Conservation (phyloP, 2,113 vertebrate genomes). For the Rhinogobius similis region DNA sequence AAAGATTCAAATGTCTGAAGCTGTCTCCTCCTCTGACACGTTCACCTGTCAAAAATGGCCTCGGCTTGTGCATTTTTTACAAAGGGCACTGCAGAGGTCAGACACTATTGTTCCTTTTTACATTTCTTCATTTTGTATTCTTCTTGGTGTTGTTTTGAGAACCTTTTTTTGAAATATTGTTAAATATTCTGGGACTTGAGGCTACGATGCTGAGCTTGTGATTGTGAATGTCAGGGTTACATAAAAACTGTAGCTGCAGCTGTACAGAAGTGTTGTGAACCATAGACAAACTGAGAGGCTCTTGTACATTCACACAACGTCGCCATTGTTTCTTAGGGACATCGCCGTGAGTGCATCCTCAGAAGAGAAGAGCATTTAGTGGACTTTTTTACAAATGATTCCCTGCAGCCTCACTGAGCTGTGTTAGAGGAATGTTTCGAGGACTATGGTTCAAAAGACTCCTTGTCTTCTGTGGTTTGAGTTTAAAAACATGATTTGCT, state of each 20-base stretch:
- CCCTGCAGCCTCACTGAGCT: background rate
- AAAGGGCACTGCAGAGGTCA: constrained; percentile 54
- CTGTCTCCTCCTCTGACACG: constrained; percentile 59
- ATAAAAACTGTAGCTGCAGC: constrained; percentile 5
- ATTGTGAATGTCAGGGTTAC: constrained; percentile 3
- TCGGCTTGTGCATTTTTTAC: constrained; percentile 66
- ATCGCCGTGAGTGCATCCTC: constrained; percentile 14
- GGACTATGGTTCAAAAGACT: constrained; percentile 33
- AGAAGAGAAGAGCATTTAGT: constrained; percentile 16
- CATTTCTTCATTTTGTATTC: background rate
- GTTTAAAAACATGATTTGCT: background rate
- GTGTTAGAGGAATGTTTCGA: constrained; percentile 14
- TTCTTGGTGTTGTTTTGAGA: background rate
- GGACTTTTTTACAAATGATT: constrained; percentile 13
- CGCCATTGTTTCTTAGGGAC: constrained; percentile 25
- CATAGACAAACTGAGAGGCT: background rate
- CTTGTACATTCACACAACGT: constrained; percentile 27
- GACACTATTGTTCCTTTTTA: constrained; percentile 22
- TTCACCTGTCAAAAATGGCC: constrained; percentile 61
- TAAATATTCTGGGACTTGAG: constrained; percentile 7
- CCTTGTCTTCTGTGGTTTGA: constrained; percentile 11
- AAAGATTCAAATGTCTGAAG: constrained; percentile 65
- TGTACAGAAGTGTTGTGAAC: background rate
- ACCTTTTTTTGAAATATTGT: background rate
- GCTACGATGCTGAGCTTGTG: background rate